Conservation (phyloP, 1,140 invertebrate genomes). For the Parapsyche elsis region DNA sequence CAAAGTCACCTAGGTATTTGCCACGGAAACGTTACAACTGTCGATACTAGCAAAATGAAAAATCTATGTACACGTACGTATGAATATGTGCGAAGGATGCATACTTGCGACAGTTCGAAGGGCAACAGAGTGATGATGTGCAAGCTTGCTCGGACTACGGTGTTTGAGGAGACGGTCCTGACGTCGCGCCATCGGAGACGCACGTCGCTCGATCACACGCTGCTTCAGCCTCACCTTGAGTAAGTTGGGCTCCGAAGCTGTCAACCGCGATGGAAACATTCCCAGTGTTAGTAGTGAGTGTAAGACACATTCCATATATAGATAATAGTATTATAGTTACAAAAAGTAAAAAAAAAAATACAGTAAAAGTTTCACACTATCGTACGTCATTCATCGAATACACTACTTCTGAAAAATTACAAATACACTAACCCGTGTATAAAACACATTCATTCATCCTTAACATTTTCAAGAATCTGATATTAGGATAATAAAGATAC, state of each 20-base stretch:
- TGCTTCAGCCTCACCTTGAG: conserved; percentile 96
- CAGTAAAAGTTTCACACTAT: no score
- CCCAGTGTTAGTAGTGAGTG: conserved; percentile 52
- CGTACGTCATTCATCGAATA: no score
- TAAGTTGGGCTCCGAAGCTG: conserved; percentile 97
- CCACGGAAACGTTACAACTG: not conserved
- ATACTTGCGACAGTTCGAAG: conserved; percentile 73
- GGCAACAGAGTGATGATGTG: conserved; percentile 71
- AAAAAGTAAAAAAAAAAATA: no score
- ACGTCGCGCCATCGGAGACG: conserved; percentile 86
- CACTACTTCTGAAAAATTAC: no score
- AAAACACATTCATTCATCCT: no score
- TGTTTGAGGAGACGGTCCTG: conserved; percentile 80
- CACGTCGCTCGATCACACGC: conserved; percentile 90
- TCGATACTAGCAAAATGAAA: no score
- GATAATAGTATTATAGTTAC: no score
- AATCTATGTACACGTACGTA: conserved; percentile 6
- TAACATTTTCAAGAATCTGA: no score
- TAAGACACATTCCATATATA: conserved; percentile 37
- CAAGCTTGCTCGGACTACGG: conserved; percentile 72
- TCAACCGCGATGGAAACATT: conserved; percentile 56
- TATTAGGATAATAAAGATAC: no score
- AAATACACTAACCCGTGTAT: no score
- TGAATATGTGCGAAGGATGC: conserved; percentile 59
- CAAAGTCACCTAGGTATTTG: no score